Evolutionary conservation across 2,888 invertebrate genomes (phyloP), one percentile per base, ranked within the genome.

Genomic region (Folsomia candida): DNA sequence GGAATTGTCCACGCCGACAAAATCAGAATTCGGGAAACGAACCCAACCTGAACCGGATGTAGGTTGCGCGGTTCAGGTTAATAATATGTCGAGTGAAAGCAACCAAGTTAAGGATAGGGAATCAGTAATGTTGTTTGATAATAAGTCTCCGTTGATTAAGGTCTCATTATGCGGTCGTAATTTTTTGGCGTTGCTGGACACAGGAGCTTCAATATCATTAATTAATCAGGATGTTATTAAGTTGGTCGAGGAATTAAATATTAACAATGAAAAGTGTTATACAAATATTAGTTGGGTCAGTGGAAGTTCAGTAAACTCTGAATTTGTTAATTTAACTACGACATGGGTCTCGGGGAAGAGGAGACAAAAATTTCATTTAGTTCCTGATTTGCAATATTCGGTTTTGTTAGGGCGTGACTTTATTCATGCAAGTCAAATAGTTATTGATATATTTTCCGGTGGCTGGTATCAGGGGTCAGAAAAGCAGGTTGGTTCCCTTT

Each of bases 391-490:
- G 25, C 2, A 24, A 24, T 6, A 11, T 6, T n/a, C 14, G 25
- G 60, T 60, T 24, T 4, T 60, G 2, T 25, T 60, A 26, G 60
- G 60, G 4, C 24, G 60, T 4, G 60, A 60, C 25, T 60, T 60
- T 60, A 11, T 60, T 3, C 3, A 4, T 11, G 9, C 60, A 24
- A 18, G 9, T 25, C 9, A 11, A 9, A 18, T 60, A 9, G 60
- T 11, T 9, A 24, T 60, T 11, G 4, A 22, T 26, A 24, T 60
- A 9, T 4, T 2, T 22, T 9, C 9, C 6, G 27, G 60, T 9
- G 60, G 24, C 25, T 60, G 60, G 60, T 9, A 14, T 22, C 3
- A 24, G 3, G 60, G 60, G 11, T 4, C 25, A 24, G 37, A 37
- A 37, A 37, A 14, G 37, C 37, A 37, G 14, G 14, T 14, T 37